These are phyloP conservation scores for Heteronetta atricapilla DNA, from an alignment of 2,113 vertebrate species.

Conservation along the genomic window DNA sequence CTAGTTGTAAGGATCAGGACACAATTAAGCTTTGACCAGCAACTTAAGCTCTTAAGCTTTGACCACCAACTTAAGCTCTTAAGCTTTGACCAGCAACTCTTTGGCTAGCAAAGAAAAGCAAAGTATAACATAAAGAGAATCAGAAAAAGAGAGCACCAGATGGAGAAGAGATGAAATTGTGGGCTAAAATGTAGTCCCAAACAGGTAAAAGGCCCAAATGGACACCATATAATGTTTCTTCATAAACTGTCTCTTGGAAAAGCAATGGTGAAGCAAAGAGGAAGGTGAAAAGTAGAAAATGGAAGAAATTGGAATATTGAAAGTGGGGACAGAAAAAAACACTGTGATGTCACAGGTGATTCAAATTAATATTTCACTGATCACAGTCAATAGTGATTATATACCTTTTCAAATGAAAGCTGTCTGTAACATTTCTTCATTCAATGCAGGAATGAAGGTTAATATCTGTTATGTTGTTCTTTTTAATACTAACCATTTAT, in stretches of 20 bases:
- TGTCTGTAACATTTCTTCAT: background rate
- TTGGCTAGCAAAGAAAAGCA: too few species aligned
- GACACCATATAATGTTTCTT: rapidly evolving
- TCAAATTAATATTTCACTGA: background rate
- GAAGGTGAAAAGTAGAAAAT: background rate
- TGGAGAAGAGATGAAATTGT: background rate
- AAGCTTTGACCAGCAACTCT: background rate
- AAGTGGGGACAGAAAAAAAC: background rate
- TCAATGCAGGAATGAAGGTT: background rate
- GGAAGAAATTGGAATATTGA: background rate
- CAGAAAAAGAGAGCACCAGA: background rate
- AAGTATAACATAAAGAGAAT: too few species aligned
- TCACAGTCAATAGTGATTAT: background rate
- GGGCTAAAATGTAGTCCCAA: background rate
- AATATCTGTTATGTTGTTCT: background rate
- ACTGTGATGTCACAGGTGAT: background rate
- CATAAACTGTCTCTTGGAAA: background rate
- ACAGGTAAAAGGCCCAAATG: background rate
- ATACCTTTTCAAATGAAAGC: background rate
- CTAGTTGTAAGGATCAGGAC: background rate
- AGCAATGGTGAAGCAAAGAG: background rate
- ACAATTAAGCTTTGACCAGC: background rate
- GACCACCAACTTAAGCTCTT: too few species aligned
- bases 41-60: too few species aligned
- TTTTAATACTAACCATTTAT: background rate